Evolutionary conservation across 1,140 invertebrate species (phyloP).

Genomic region (Halesus radiatus): DNA sequence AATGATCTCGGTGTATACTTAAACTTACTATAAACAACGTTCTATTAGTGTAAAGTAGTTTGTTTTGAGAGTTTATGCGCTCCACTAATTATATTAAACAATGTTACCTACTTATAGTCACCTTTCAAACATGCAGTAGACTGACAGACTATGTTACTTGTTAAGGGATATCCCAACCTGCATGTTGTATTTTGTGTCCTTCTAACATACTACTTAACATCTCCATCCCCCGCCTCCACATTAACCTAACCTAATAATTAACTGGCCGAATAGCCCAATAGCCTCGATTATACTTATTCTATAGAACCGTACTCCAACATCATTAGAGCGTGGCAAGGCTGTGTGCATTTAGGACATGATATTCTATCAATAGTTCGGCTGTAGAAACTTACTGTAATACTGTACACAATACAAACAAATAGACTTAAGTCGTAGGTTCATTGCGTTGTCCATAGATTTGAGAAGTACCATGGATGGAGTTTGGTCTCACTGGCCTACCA

Average conservation of each 20-base stretch:
- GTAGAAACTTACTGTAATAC: slow-evolving; percentile 51
- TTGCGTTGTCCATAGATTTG: slow-evolving; percentile 58
- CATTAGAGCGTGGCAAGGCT: slow-evolving; percentile 77
- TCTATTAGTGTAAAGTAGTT: slow-evolving; percentile 56
- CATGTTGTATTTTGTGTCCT: slow-evolving; percentile 55
- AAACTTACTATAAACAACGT: slow-evolving; percentile 51
- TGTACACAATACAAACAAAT: slow-evolving; percentile 58
- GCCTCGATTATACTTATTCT: too few relatives aligned
- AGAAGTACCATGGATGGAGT: slow-evolving; percentile 54
- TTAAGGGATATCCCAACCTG: slow-evolving; percentile 54
- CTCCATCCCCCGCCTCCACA: slow-evolving; percentile 11
- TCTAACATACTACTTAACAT: slow-evolving; percentile 36
- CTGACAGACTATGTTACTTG: slow-evolving; percentile 51
- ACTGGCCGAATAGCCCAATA: background rate
- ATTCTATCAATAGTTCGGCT: slow-evolving; percentile 56
- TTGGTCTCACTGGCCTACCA: slow-evolving; percentile 49
- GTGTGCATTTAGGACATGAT: slow-evolving; percentile 74
- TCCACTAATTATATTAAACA: slow-evolving; percentile 42
- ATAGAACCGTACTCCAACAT: background rate
- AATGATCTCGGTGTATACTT: slow-evolving; percentile 54
- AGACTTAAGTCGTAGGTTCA: slow-evolving; percentile 58
- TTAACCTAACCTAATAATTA: slow-evolving; percentile 34
- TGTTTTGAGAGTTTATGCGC: slow-evolving; percentile 53
- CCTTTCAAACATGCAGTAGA: slow-evolving; percentile 55
- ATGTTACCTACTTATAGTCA: slow-evolving; percentile 50